Percentiles rank a stretch among this genome's conserved stretches.
phyloP scores from a whole-genome alignment of 2,888 invertebrate species.

The Siphlonurus alternatus region DNA sequence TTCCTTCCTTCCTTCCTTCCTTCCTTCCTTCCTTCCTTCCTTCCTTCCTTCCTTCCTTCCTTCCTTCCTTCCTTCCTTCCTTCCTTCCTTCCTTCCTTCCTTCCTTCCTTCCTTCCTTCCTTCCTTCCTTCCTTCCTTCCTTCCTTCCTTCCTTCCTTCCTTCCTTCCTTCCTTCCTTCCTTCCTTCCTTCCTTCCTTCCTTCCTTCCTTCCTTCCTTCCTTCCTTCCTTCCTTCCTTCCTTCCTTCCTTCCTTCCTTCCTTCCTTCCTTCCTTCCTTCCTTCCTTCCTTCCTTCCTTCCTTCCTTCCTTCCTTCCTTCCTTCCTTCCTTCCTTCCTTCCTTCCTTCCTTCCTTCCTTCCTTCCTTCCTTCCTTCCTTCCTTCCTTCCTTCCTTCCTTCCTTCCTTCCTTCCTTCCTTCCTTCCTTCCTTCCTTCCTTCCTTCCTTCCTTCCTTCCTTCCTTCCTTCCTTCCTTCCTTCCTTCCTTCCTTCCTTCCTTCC shows the following conservation, averaged over 20 bases:
- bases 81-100: slow-evolving; percentile 7
- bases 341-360: slow-evolving; percentile 8
- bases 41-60: slow-evolving; percentile 7
- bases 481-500: slow-evolving; percentile 8
- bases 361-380: slow-evolving; percentile 8
- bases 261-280: slow-evolving; percentile 6
- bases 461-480: slow-evolving; percentile 7
- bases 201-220: slow-evolving; percentile 8
- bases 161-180: slow-evolving; percentile 8
- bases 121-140: slow-evolving; percentile 7
- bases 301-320: slow-evolving; percentile 8
- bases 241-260: slow-evolving; percentile 7
- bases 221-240: slow-evolving; percentile 7
- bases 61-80: slow-evolving; percentile 8
- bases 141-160: slow-evolving; percentile 7
- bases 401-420: slow-evolving; percentile 7
- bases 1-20: slow-evolving; percentile 7
- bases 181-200: slow-evolving; percentile 8
- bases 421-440: slow-evolving; percentile 8
- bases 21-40: slow-evolving; percentile 7
- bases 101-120: slow-evolving; percentile 7
- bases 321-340: slow-evolving; percentile 7
- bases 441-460: slow-evolving; percentile 7
- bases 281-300: slow-evolving; percentile 6
- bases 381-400: slow-evolving; percentile 8